These are phyloP conservation scores for Enteromius trimaculatus DNA, from an alignment of 2,797 vertebrate genomes.

Conservation along the genomic window DNA sequence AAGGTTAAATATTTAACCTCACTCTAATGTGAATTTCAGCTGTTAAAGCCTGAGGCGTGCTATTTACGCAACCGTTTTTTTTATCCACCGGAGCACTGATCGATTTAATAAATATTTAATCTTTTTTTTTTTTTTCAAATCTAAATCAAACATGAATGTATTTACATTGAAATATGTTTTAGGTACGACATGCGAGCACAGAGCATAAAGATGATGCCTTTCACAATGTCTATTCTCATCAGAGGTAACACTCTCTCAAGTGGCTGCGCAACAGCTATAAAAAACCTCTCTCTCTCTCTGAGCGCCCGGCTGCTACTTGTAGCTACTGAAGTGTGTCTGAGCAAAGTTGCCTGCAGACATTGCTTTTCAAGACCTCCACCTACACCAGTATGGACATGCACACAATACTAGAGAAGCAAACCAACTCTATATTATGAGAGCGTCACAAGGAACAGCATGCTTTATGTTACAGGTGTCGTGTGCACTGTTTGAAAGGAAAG, in stretches of 20 bases:
- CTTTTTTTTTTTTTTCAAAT: neutral
- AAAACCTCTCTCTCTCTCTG: slow-evolving; percentile 18
- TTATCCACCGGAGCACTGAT: neutral
- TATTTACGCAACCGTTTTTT: neutral
- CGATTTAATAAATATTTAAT: slow-evolving; percentile 7
- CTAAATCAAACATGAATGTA: neutral
- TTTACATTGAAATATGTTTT: neutral
- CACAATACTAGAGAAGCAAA: slow-evolving; percentile 20
- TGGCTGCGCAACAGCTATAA: slow-evolving; percentile 58
- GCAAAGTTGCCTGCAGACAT: slow-evolving; percentile 47
- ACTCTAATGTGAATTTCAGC: neutral
- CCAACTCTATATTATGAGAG: slow-evolving; percentile 4
- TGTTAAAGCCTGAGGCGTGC: neutral
- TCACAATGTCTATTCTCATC: slow-evolving; percentile 46
- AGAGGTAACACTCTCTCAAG: slow-evolving; percentile 57
- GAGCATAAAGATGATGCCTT: neutral
- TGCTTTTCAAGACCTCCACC: slow-evolving; percentile 37
- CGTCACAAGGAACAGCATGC: slow-evolving; percentile 1
- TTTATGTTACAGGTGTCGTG: slow-evolving; percentile 32
- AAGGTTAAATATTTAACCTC: neutral
- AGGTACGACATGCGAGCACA: neutral
- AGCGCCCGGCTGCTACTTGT: slow-evolving; percentile 61
- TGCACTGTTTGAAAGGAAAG: slow-evolving; percentile 1
- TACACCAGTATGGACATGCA: slow-evolving; percentile 40
- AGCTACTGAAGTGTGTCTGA: slow-evolving; percentile 55